Evolutionary conservation across 2,888 invertebrate genomes (phyloP).

Genomic region (Teleogryllus oceanicus): DNA sequence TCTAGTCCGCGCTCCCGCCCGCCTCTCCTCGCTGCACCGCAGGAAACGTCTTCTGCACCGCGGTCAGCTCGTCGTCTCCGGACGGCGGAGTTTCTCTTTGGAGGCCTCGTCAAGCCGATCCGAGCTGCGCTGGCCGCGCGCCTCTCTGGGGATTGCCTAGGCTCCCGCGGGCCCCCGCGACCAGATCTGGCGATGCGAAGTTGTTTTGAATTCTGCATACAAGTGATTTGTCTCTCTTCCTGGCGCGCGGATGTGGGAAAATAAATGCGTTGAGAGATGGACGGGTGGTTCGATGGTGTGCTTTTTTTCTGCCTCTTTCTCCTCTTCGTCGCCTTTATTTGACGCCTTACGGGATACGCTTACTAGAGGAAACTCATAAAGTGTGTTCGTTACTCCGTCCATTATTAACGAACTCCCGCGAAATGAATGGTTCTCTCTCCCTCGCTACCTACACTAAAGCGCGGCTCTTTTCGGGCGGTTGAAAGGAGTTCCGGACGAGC

Average conservation of each 20-base stretch:
- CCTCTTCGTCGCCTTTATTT: conserved; percentile 7
- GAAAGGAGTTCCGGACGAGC: conserved; percentile 4
- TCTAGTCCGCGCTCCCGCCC: no score
- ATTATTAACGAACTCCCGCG: conserved; percentile 18
- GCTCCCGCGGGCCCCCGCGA: no score
- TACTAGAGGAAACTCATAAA: conserved; percentile 18
- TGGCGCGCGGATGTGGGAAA: background rate
- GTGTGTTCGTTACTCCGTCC: conserved; percentile 10
- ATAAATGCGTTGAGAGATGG: conserved; percentile 7
- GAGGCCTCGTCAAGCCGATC: no score
- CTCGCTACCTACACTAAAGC: conserved; percentile 3
- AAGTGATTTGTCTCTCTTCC: background rate
- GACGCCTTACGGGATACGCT: conserved; percentile 18
- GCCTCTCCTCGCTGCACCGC: no score
- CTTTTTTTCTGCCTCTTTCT: background rate
- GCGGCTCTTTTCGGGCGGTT: background rate
- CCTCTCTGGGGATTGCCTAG: no score
- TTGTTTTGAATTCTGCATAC: background rate
- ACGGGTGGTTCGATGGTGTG: background rate
- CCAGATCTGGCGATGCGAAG: no score
- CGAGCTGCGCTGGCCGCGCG: no score
- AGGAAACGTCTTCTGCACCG: no score
- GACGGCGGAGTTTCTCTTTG: no score
- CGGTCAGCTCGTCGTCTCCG: no score
- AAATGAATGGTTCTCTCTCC: conserved; percentile 18